Conservation (phyloP, 2,113 vertebrate genomes). For the Antechinus stuartii region DNA sequence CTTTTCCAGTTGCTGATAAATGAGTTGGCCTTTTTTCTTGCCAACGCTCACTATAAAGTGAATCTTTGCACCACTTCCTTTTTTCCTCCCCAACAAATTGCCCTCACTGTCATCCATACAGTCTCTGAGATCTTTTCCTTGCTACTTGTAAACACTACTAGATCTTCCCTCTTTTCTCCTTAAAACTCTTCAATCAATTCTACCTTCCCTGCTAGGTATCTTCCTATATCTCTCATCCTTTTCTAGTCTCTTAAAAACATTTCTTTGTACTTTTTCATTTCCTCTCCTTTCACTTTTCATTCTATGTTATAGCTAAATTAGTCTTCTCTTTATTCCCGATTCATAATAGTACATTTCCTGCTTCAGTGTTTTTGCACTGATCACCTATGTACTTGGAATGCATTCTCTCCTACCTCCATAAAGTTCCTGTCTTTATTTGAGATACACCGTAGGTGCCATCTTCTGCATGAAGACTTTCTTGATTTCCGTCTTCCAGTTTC, state of each 20-base stretch:
- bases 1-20: background rate
- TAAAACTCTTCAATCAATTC: background rate
- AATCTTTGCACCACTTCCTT: background rate
- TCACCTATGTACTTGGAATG: background rate
- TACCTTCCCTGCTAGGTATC: background rate
- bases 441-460: background rate
- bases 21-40: background rate
- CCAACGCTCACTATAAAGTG: background rate
- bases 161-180: background rate
- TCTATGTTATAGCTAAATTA: too few relatives aligned
- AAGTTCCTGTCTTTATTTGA: background rate
- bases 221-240: background rate
- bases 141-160: background rate
- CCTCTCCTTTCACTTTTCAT: background rate
- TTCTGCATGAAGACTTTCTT: background rate
- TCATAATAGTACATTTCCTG: background rate
- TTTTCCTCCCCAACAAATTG: background rate
- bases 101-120: background rate
- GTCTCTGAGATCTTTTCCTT: background rate
- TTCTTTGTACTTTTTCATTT: background rate
- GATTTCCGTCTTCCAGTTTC: background rate
- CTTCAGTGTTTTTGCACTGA: background rate
- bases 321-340: too few relatives aligned
- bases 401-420: background rate
- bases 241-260: background rate